phyloP scores from a whole-genome alignment of 2,113 vertebrate species.

The Pseudorasbora parva region DNA sequence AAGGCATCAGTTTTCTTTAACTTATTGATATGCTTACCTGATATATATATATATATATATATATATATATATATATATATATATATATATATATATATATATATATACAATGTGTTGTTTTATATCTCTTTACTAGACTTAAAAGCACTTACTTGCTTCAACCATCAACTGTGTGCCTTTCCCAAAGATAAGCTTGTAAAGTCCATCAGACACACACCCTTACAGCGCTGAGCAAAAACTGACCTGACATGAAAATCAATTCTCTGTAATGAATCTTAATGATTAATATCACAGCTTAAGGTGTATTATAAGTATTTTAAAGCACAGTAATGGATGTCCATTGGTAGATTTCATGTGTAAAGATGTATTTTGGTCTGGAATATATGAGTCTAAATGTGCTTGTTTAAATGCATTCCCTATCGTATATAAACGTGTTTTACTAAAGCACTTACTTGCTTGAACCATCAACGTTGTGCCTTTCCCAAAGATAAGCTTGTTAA shows the following conservation, averaged over 20 bases:
- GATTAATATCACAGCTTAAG: neutral
- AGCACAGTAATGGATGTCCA: neutral
- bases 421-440: too few relatives aligned
- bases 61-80: too few relatives aligned
- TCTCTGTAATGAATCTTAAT: neutral
- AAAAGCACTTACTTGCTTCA: conserved; percentile 48
- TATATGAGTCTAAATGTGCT: too few relatives aligned
- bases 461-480: conserved; percentile 40
- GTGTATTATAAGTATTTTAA: neutral
- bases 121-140: neutral
- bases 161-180: conserved; percentile 39
- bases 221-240: conserved; percentile 37
- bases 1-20: neutral
- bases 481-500: conserved; percentile 49
- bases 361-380: too few relatives aligned
- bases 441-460: conserved; percentile 45
- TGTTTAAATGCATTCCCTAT: too few relatives aligned
- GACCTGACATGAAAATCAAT: neutral
- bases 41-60: neutral
- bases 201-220: conserved; percentile 52
- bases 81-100: too few relatives aligned
- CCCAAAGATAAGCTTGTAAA: conserved; percentile 52
- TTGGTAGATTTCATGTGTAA: neutral
- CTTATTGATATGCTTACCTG: too few relatives aligned
- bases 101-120: neutral